Evolutionary conservation across 2,797 vertebrate species (phyloP).

Genomic region (Hafferia zeledoni): DNA sequence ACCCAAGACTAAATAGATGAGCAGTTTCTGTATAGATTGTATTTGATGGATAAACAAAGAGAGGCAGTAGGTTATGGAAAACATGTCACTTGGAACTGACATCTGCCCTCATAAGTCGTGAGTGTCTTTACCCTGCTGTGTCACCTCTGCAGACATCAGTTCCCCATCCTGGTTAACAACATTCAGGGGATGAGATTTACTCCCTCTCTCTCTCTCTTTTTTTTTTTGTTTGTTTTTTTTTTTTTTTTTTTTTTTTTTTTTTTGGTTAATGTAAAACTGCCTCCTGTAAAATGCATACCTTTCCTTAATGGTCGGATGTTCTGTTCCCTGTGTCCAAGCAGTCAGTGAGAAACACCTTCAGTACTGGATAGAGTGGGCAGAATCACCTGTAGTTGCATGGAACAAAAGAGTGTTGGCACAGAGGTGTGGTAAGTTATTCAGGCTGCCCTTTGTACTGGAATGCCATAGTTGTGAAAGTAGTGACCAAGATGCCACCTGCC

Average conservation of each 20-base stretch:
- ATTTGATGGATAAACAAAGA: slow-evolving; percentile 77
- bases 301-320: neutral
- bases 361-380: neutral
- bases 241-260: too few species aligned
- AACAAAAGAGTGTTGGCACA: neutral
- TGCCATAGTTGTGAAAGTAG: accelerated
- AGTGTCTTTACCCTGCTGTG: slow-evolving; percentile 62
- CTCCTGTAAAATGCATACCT: neutral
- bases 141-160: slow-evolving; percentile 67
- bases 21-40: slow-evolving; percentile 70
- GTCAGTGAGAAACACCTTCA: neutral
- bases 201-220: too few species aligned
- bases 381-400: accelerated
- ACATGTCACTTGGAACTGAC: slow-evolving; percentile 74
- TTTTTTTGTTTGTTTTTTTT: too few species aligned
- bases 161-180: slow-evolving; percentile 21
- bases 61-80: slow-evolving; percentile 64
- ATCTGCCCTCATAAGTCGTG: slow-evolving; percentile 70
- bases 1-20: slow-evolving; percentile 71
- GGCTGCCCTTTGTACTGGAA: neutral
- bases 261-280: neutral
- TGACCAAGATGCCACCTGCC: accelerated
- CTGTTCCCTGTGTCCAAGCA: neutral
- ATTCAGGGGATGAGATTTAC: neutral
- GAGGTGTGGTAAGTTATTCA: neutral